Evolutionary conservation across 2,113 vertebrate genomes (phyloP), one percentile per base, ranked within the genome.

Genomic region (Tinamus guttatus): DNA sequence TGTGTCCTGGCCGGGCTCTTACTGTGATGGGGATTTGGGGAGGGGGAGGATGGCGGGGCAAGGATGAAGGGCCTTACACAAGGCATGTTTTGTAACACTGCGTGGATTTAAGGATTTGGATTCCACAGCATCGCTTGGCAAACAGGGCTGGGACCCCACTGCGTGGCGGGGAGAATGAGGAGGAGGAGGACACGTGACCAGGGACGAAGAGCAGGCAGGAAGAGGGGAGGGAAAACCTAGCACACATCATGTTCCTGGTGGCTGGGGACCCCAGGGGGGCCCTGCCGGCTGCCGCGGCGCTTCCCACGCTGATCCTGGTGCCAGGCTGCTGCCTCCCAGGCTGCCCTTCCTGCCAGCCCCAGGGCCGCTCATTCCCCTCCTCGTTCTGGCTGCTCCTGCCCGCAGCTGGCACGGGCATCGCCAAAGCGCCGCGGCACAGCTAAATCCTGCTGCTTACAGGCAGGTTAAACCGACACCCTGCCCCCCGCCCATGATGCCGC

Each of bases 31-130:
- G 77, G 91, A 91, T 96, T 96, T 56, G 62, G 84, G 78, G 83
- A 82, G 90, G 80, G 63, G 54, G 28, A 56, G 54, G 54, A 56
- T 18, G 18, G 86, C 4, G 7, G 59, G 51, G 19, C n/a, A 0
- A 0, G 25, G 51, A 79, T 83, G 87, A 95, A 92, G 58, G 58
- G 64, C 45, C 85, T 96, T 96, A 96, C 47, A 93, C 94, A 96
- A 95, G 91, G 64, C 79, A 69, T 82, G 89, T 96, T 97, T 95
- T 95, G 89, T 96, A 96, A 97, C 67, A 62, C 60, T 40, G 32
- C 45, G 3, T 3, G 89, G 96, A 96, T 97, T 97, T 95, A 90
- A 0, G 47, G 96, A 96, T 97, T 96, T 96, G 38, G 9, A 81
- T 93, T 95, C 76, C 89, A 89, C 13, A 3, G 70, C 63, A 38